phyloP scores from a whole-genome alignment of 2,113 vertebrate species.

The Cnemophilus loriae region DNA sequence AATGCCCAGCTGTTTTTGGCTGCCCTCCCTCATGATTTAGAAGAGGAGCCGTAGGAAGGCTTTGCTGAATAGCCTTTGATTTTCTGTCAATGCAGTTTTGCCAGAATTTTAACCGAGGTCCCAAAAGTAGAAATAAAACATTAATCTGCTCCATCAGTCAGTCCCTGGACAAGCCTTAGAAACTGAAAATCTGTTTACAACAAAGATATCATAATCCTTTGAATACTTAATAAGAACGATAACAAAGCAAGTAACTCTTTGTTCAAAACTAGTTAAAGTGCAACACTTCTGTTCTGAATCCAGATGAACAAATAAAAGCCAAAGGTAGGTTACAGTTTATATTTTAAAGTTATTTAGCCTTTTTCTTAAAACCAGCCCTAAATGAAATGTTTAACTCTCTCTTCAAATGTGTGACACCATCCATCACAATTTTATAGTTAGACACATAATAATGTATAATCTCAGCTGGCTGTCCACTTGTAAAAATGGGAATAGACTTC shows the following conservation, averaged over 20 bases:
- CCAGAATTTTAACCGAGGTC: slow-evolving; percentile 29
- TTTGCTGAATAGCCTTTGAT: slow-evolving; percentile 58
- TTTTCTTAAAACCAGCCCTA: slow-evolving; percentile 60
- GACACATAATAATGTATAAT: slow-evolving; percentile 86
- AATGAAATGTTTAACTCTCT: slow-evolving; percentile 81
- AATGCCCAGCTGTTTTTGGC: slow-evolving; percentile 42
- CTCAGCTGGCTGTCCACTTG: slow-evolving; percentile 82
- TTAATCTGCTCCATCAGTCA: slow-evolving; percentile 25
- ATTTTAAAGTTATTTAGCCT: slow-evolving; percentile 67
- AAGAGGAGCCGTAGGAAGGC: slow-evolving; percentile 28
- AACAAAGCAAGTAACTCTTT: slow-evolving; percentile 27
- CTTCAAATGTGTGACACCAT: slow-evolving; percentile 77
- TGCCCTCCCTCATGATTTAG: slow-evolving; percentile 22
- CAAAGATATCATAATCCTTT: slow-evolving; percentile 22
- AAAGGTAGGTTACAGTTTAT: slow-evolving; percentile 36
- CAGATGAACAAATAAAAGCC: slow-evolving; percentile 15
- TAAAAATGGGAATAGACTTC: slow-evolving; percentile 83
- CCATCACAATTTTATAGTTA: slow-evolving; percentile 84
- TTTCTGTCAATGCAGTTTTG: slow-evolving; percentile 49
- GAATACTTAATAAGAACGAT: slow-evolving; percentile 34
- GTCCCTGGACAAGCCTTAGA: slow-evolving; percentile 19
- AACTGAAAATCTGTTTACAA: slow-evolving; percentile 45
- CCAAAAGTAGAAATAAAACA: slow-evolving; percentile 35
- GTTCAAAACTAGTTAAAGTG: slow-evolving; percentile 16
- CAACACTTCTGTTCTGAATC: neutral